Percentiles rank a stretch among this genome's conserved stretches.
These are phyloP conservation scores for Scleropages formosus DNA, from an alignment of 2,797 vertebrate genomes.

Conservation along the genomic window DNA sequence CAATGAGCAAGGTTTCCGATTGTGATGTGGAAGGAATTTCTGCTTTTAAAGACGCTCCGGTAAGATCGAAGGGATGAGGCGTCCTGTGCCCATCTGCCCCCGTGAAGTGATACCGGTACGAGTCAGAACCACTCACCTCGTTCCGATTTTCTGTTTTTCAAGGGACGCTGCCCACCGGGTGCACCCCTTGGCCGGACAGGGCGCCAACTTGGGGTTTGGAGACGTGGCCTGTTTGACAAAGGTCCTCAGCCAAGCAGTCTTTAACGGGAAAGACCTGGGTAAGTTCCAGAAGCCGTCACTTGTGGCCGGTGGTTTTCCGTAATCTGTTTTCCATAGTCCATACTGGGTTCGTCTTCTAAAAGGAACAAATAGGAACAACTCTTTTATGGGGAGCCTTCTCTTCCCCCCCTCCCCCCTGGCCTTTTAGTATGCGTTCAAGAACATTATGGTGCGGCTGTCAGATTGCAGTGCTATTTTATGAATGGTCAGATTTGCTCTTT, in stretches of 20 bases:
- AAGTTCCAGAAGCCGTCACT: constrained; percentile 54
- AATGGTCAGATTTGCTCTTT: neutral
- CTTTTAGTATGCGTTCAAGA: constrained; percentile 37
- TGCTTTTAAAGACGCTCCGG: neutral
- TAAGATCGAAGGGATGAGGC: neutral
- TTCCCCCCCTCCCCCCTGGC: constrained; percentile 30
- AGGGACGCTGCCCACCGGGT: constrained; percentile 97
- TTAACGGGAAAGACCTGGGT: constrained; percentile 92
- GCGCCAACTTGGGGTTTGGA: constrained; percentile 95
- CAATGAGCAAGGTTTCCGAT: neutral
- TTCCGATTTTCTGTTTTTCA: constrained; percentile 44
- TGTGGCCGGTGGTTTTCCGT: constrained; percentile 47
- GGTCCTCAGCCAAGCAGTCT: constrained; percentile 86
- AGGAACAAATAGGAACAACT: constrained; percentile 52
- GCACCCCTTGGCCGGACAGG: constrained; percentile 95
- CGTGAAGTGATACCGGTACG: neutral
- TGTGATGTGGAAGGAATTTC: neutral
- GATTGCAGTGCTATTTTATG: constrained; percentile 40
- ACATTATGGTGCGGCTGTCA: neutral
- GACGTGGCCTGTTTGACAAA: constrained; percentile 83
- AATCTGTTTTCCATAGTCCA: constrained; percentile 58
- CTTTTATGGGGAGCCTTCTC: constrained; percentile 48
- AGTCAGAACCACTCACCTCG: neutral
- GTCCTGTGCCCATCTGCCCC: neutral
- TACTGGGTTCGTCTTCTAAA: constrained; percentile 40